These are phyloP conservation scores for Periophthalmodon schlosseri DNA, from an alignment of 2,113 vertebrate genomes.

Conservation along the genomic window DNA sequence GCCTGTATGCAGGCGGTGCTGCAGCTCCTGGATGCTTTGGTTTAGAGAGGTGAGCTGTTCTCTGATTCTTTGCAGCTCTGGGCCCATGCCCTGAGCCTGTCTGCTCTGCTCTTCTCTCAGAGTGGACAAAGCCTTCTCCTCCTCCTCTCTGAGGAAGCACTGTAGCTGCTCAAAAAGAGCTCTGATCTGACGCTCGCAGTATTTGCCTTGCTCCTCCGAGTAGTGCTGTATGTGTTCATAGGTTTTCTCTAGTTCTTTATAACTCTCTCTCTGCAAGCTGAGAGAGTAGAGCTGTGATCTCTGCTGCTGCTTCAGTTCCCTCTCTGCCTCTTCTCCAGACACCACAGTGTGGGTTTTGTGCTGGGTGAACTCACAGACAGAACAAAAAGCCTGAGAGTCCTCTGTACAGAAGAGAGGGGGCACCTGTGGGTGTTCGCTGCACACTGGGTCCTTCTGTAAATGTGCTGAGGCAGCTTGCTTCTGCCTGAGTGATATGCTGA, in stretches of 20 bases:
- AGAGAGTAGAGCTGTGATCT: conserved; percentile 39
- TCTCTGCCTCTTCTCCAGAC: conserved; percentile 44
- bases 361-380: conserved; percentile 35
- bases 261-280: conserved; percentile 30
- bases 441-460: conserved; percentile 1
- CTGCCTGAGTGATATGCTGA: not conserved
- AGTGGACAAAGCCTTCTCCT: conserved; percentile 17
- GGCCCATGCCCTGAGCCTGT: conserved; percentile 17
- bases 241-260: conserved; percentile 22
- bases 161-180: conserved; percentile 35
- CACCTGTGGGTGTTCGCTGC: conserved; percentile 14
- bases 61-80: conserved; percentile 10
- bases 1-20: conserved; percentile 3
- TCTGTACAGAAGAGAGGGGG: conserved; percentile 29
- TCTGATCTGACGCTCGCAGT: conserved; percentile 27
- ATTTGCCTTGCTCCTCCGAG: conserved; percentile 19
- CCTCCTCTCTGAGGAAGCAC: conserved; percentile 34
- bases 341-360: conserved; percentile 34
- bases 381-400: conserved; percentile 33
- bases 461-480: not conserved
- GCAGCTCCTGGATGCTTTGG: conserved; percentile 10
- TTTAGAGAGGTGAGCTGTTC: conserved; percentile 21
- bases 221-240: conserved; percentile 11
- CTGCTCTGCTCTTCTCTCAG: conserved; percentile 27
- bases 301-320: conserved; percentile 40